Evolutionary conservation across 2,113 vertebrate genomes (phyloP), one percentile per base, ranked within the genome.

Genomic region (Catharus fuscescens): DNA sequence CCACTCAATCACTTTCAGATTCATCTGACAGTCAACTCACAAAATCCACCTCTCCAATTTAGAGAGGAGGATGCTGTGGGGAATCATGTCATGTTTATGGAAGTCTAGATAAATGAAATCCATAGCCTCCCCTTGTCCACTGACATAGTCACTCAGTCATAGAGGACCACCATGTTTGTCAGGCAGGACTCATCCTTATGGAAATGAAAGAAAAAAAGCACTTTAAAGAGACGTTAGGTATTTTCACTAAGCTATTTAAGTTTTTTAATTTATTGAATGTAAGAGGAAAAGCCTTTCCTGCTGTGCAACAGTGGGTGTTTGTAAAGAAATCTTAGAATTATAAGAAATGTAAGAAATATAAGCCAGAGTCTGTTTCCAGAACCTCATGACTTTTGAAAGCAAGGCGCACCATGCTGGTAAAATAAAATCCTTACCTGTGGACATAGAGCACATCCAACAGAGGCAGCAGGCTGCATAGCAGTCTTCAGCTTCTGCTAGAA

Each of bases 361-460:
- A 77, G 54, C 4, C 48, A 80, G 28, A 8, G 28, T 24, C 36
- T 61, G 32, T 38, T 82, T 36, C 31, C 59, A 67, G 70, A 86
- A 44, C 12, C 16, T 48, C 14, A 11, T 28, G 14, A 76, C n/a
- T 82, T 77, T 76, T 52, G 40, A 76, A 76, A 83, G 32, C 20
- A 42, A 4, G 2, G 34, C 11, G 15, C 1, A 1, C 13, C 3
- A n/a, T 32, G 47, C 8, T 15, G 24, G 20, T 17, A 44, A 25
- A 76, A 59, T 24, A 61, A 73, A 82, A 54, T 62, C 26, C 15
- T 66, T n/a, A 54, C 11, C 8, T 38, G 38, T 12, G 28, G 61
- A 45, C 18, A 57, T 8, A 4, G 23, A 87, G 21, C 56, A 45
- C 50, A 34, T 29, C 18, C 47, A 80, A 52, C 7, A 47, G 19